phyloP scores from a whole-genome alignment of 1,140 invertebrate genomes.

The Eurosta solidaginis region DNA sequence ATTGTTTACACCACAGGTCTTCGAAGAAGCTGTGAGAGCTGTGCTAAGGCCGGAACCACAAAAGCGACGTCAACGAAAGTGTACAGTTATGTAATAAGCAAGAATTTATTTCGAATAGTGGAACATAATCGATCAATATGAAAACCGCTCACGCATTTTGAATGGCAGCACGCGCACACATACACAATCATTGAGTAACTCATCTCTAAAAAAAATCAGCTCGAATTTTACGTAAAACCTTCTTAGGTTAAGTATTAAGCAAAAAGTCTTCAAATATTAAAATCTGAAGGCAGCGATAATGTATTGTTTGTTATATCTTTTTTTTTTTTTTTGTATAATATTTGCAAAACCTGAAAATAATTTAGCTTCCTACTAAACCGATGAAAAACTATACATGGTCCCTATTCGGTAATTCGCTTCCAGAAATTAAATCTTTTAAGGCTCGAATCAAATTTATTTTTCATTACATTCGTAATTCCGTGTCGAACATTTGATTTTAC shows the following conservation, averaged over 20 bases:
- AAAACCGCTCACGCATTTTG: conserved; percentile 6
- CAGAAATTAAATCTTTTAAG: no score
- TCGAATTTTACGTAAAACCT: conserved; percentile 18
- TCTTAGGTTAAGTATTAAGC: neutral
- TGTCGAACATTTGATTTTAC: no score
- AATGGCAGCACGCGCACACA: neutral
- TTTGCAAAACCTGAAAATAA: neutral
- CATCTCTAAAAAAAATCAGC: neutral
- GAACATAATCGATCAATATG: neutral
- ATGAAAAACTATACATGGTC: no score
- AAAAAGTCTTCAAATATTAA: neutral
- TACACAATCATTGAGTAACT: conserved; percentile 6
- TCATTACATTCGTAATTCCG: no score
- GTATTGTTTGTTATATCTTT: neutral
- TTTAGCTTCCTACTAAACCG: neutral
- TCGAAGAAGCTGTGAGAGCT: conserved; percentile 95
- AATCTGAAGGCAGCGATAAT: neutral
- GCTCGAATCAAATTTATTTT: no score
- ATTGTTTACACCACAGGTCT: conserved; percentile 71
- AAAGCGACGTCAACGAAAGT: conserved; percentile 90
- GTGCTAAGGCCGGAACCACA: conserved; percentile 91
- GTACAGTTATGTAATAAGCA: conserved; percentile 78
- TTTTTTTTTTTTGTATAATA: neutral
- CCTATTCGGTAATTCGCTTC: no score
- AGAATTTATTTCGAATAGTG: neutral